Evolutionary conservation across 1,140 invertebrate genomes (phyloP).

Genomic region (Papilio helenus): DNA sequence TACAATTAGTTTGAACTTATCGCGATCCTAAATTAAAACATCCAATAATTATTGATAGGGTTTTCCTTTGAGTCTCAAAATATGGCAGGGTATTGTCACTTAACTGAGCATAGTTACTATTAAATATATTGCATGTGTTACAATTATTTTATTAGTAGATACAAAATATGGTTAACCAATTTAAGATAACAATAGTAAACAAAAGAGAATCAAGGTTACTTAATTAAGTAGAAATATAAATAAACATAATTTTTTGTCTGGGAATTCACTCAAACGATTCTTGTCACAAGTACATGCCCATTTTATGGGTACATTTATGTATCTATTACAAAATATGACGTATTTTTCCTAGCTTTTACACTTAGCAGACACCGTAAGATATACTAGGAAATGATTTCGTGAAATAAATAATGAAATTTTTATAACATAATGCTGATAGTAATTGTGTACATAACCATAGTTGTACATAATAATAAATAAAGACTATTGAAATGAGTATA

Average conservation of each 20-base stretch:
- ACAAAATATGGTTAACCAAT: no score
- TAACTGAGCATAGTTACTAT: no score
- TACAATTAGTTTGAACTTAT: no score
- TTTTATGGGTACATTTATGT: not conserved
- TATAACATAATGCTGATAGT: not conserved
- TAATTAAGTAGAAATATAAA: not conserved
- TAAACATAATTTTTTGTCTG: not conserved
- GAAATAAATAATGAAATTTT: not conserved
- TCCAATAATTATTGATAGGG: no score
- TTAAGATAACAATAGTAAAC: no score
- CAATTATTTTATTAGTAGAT: no score
- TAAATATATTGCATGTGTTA: no score
- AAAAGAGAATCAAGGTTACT: no score
- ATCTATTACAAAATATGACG: not conserved
- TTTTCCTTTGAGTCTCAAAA: no score
- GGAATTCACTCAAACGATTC: not conserved
- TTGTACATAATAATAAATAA: not conserved
- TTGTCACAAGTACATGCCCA: not conserved
- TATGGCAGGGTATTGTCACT: no score
- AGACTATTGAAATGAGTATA: not conserved
- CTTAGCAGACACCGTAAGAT: not conserved
- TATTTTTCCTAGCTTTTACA: not conserved
- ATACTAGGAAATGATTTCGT: not conserved
- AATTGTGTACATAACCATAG: not conserved
- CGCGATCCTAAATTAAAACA: no score